A percentile compares a stretch with the other conserved stretches of the same genome.
Conservation (phyloP, 2,888 invertebrate species). For the Mesochorus sp. region DNA sequence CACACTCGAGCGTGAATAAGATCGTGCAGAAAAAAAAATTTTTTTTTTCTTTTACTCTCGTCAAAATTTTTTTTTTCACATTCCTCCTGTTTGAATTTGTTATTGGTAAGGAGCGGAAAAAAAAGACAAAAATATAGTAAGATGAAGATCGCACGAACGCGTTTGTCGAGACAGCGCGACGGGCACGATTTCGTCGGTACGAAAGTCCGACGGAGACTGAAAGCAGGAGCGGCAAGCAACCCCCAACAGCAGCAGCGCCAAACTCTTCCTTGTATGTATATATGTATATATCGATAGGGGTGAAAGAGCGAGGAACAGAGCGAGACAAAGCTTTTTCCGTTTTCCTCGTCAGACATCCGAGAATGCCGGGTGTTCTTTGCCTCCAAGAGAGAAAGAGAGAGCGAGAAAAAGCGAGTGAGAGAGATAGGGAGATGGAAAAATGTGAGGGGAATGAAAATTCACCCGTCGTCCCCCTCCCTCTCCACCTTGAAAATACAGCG, state of each 20-base stretch:
- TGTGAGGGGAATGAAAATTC: conserved; percentile 51
- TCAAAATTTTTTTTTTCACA: too few relatives aligned
- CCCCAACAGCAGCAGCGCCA: conserved; percentile 37
- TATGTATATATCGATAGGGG: neutral
- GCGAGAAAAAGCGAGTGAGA: neutral
- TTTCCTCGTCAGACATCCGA: conserved; percentile 45
- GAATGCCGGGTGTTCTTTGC: conserved; percentile 22
- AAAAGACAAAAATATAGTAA: neutral
- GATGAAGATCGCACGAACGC: too few relatives aligned
- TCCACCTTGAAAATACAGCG: conserved; percentile 18
- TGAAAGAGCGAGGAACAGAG: conserved; percentile 48
- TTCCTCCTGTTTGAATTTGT: too few relatives aligned
- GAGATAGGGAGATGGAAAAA: conserved; percentile 21
- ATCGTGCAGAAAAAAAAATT: too few relatives aligned
- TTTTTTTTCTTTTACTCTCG: too few relatives aligned
- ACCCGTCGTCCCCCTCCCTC: conserved; percentile 8
- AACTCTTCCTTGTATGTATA: neutral
- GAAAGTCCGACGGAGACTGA: conserved; percentile 60
- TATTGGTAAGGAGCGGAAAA: neutral
- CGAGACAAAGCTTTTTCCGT: conserved; percentile 45
- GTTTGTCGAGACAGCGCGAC: conserved; percentile 12
- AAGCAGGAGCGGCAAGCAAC: conserved; percentile 59
- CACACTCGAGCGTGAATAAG: too few relatives aligned
- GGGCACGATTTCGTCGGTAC: conserved; percentile 49
- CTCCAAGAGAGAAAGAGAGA: neutral